phyloP scores from a whole-genome alignment of 2,797 vertebrate genomes.

The Vipera latastei region DNA sequence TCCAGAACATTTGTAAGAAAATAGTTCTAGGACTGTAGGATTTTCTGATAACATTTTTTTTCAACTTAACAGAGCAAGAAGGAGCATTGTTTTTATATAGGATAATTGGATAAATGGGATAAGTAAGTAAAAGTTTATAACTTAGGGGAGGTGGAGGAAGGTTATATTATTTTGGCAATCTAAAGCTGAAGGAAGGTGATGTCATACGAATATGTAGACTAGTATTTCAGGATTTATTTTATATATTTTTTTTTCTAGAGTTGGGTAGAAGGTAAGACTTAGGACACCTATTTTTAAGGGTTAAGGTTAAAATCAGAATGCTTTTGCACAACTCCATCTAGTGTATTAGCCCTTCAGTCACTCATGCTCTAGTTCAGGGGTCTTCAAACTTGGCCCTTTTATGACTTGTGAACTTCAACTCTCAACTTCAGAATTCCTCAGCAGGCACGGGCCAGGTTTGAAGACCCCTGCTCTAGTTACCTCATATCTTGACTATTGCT shows the following conservation, averaged over 20 bases:
- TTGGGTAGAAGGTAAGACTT: background rate
- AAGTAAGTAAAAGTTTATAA: background rate
- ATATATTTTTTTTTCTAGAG: background rate
- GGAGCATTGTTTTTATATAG: background rate
- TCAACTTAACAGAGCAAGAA: background rate
- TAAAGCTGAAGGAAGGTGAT: background rate
- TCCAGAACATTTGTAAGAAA: background rate
- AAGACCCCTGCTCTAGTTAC: background rate
- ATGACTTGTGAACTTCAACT: too few species aligned
- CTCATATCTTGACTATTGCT: background rate
- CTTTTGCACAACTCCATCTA: background rate
- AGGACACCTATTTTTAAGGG: background rate
- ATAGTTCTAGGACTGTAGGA: background rate
- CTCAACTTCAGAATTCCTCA: too few species aligned
- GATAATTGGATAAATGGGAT: background rate
- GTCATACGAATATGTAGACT: background rate
- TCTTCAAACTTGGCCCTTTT: too few species aligned
- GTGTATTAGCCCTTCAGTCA: background rate
- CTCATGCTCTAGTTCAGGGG: background rate
- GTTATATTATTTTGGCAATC: background rate
- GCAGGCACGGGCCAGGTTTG: too few species aligned
- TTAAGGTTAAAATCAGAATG: background rate
- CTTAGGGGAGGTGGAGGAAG: background rate
- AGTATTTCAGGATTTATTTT: background rate
- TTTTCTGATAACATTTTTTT: background rate